These are phyloP conservation scores for Columbina picui DNA, from an alignment of 2,113 vertebrate species.

Conservation along the genomic window DNA sequence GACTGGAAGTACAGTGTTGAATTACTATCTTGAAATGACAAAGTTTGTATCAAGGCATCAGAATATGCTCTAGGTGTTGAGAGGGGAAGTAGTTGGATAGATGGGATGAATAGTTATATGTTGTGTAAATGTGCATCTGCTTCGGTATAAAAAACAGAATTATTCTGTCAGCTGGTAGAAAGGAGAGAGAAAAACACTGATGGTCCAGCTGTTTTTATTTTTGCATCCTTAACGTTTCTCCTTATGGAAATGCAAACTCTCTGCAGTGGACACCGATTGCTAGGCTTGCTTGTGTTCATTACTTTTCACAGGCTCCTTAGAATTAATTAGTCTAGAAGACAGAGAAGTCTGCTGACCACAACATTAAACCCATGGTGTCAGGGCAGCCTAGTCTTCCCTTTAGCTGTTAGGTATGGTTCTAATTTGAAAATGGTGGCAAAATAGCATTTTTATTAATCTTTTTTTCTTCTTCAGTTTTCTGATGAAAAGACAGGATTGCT, in stretches of 20 bases:
- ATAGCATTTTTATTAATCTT: not conserved
- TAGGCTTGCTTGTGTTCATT: not conserved
- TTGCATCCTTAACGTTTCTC: not conserved
- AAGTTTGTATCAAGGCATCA: not conserved
- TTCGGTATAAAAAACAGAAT: not conserved
- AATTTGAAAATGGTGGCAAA: not conserved
- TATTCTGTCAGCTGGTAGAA: not conserved
- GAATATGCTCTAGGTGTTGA: not conserved
- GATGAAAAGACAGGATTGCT: not conserved
- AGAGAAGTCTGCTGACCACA: not conserved
- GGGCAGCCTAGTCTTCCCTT: not conserved
- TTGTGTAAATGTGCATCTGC: not conserved
- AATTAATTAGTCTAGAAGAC: not conserved
- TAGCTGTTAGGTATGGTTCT: not conserved
- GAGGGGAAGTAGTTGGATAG: not conserved
- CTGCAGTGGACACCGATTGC: not conserved
- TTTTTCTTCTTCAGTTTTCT: not conserved
- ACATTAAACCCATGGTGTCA: not conserved
- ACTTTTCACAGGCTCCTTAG: not conserved
- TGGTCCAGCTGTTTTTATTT: not conserved
- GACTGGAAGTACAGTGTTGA: not conserved
- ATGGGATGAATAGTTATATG: not conserved
- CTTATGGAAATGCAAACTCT: not conserved
- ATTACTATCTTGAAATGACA: not conserved
- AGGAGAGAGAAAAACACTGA: not conserved